Base-by-base conservation (phyloP, 2,888 invertebrate genomes). In the Euplexia lucipara region DNA sequence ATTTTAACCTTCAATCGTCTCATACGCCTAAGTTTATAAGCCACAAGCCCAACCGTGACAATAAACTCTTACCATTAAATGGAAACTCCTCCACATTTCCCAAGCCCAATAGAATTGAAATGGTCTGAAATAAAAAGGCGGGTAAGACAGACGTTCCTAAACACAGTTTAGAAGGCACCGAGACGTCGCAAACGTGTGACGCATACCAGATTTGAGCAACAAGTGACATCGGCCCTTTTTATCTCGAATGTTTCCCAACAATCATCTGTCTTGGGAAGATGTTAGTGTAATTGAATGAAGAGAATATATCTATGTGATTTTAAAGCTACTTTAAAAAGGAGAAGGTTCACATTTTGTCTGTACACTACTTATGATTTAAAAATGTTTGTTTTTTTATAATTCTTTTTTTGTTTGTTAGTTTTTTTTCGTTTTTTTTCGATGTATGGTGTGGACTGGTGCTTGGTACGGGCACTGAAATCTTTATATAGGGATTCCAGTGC, bases 191-290 rank as follows among this genome's bases (percentile, higher is more conserved):
- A 48, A 78, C 88, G 90, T 86, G 90, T 83, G 83, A 81, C 80
- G 90, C 88, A 88, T 90, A 84, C 85, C 85, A 85, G 83, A 81
- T 82, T 69, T 68, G 74, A 83, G 91, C 91, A 91, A 91, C 91
- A 91, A 91, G 91, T 91, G 87, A 86, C 74, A 70, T 68, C 54
- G 75, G 68, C 75, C n/a, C 81, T 82, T 86, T 86, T 86, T 85
- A 82, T 83, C 83, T 80, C 67, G 58, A 62, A 72, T 56, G 68
- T 76, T 75, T 75, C 53, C 67, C 57, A 66, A 76, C 67, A 79
- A 68, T 70, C 71, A 70, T 69, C 67, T 57, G 68, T 81, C 75
- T 73, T 61, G 63, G 54, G 67, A 58, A 71, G 71, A 75, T 70
- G 45, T 48, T 48, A 35, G 14, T 39, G 39, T 75, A 79, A 74